Conservation (phyloP, 2,888 invertebrate genomes). For the Diadromus collaris region DNA sequence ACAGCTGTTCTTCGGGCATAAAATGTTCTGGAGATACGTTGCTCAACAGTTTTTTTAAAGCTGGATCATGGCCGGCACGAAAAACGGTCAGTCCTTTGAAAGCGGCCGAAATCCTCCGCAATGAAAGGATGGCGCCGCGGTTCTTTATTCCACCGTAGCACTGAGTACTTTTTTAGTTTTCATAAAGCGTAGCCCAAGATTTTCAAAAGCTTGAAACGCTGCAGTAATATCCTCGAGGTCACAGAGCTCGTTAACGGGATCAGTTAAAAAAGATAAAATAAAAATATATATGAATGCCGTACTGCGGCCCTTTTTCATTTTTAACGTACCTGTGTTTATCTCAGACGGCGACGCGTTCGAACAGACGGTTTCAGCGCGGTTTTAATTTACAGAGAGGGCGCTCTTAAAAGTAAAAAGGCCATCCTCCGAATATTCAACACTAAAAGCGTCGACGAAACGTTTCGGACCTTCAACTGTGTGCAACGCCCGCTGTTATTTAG, state of each 20-base stretch:
- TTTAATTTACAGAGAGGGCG: neutral
- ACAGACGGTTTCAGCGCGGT: neutral
- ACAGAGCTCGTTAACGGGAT: neutral
- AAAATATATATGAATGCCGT: neutral
- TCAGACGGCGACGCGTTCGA: neutral
- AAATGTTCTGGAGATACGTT: neutral
- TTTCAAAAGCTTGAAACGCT: slow-evolving; percentile 9
- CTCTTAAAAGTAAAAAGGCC: neutral
- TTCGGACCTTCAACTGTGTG: neutral
- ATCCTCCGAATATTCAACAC: neutral
- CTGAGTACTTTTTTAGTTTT: neutral
- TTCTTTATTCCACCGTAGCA: neutral
- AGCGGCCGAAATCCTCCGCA: neutral
- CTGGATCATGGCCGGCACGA: neutral
- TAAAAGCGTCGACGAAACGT: neutral
- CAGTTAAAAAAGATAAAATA: neutral
- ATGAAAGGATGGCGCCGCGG: neutral
- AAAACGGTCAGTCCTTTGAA: neutral
- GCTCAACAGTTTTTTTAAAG: neutral
- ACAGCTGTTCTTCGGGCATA: neutral
- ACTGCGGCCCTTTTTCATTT: neutral
- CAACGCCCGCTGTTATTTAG: neutral
- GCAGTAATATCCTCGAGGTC: neutral
- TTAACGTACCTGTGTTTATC: neutral
- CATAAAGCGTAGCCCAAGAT: neutral